Percentiles rank a stretch among this genome's conserved stretches.
phyloP scores from a whole-genome alignment of 2,113 vertebrate genomes.

The Nycticebus coucang region DNA sequence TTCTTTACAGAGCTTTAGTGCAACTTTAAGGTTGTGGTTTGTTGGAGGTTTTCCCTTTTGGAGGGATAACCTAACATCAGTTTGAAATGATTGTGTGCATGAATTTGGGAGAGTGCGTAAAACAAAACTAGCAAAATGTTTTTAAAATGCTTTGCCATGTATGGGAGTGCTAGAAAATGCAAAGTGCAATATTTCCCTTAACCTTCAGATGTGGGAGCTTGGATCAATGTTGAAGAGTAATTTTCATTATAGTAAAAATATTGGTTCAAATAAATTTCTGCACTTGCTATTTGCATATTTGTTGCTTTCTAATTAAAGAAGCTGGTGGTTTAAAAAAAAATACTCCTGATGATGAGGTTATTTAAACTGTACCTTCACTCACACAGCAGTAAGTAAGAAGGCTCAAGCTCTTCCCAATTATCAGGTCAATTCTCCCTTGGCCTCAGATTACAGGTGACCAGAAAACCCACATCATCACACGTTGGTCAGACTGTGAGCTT shows the following conservation, averaged over 20 bases:
- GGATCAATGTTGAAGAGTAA: constrained; percentile 91
- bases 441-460: constrained; percentile 44
- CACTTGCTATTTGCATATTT: constrained; percentile 93
- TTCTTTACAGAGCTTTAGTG: constrained; percentile 93
- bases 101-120: constrained; percentile 87
- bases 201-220: constrained; percentile 87
- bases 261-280: constrained; percentile 91
- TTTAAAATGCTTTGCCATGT: constrained; percentile 84
- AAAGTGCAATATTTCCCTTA: constrained; percentile 96
- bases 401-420: constrained; percentile 48
- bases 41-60: constrained; percentile 80
- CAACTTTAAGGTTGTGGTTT: constrained; percentile 91
- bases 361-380: constrained; percentile 25
- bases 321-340: constrained; percentile 82
- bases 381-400: neutral
- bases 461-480: constrained; percentile 9
- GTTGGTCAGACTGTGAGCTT: constrained; percentile 48
- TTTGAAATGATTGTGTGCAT: constrained; percentile 88
- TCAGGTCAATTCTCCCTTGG: constrained; percentile 42
- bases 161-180: constrained; percentile 86
- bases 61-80: constrained; percentile 88
- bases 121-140: constrained; percentile 85
- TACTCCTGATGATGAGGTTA: constrained; percentile 54
- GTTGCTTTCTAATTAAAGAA: constrained; percentile 91
- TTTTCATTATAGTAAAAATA: constrained; percentile 90